Percentiles rank a stretch among this genome's conserved stretches.
phyloP scores from a whole-genome alignment of 2,797 vertebrate species.

The Linurgus olivaceus region DNA sequence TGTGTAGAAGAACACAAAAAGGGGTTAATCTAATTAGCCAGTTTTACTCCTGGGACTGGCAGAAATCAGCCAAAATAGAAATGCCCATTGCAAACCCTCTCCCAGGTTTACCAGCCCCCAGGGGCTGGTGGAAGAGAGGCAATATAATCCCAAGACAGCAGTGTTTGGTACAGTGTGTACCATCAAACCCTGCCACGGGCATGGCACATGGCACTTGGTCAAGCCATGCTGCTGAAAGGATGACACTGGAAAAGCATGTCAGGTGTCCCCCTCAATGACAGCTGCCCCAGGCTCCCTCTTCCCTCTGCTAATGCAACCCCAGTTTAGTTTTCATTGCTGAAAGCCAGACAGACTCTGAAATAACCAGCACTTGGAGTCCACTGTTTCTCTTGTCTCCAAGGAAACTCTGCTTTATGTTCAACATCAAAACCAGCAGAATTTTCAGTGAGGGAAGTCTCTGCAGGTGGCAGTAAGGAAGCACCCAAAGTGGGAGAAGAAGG shows the following conservation, averaged over 20 bases:
- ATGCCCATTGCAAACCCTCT: neutral
- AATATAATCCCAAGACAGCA: neutral
- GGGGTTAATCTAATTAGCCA: conserved; percentile 32
- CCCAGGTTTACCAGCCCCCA: neutral
- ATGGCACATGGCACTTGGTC: accelerated
- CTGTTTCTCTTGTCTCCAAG: conserved; percentile 18
- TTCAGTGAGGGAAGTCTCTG: neutral
- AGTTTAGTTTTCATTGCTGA: neutral
- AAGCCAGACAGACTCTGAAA: neutral
- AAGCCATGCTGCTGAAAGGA: neutral
- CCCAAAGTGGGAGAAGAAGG: neutral
- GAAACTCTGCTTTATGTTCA: neutral
- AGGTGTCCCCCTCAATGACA: accelerated
- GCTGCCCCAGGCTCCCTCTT: neutral
- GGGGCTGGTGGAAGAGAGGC: neutral
- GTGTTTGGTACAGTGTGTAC: neutral
- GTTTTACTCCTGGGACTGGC: neutral
- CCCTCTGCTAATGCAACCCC: neutral
- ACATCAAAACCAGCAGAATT: neutral
- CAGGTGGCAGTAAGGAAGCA: neutral
- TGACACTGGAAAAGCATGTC: neutral
- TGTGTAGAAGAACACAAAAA: neutral
- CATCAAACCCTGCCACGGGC: neutral
- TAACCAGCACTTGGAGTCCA: neutral
- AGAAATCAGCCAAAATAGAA: conserved; percentile 45